Conservation (phyloP, 1,140 invertebrate species). For the Diabrotica undecimpunctata region DNA sequence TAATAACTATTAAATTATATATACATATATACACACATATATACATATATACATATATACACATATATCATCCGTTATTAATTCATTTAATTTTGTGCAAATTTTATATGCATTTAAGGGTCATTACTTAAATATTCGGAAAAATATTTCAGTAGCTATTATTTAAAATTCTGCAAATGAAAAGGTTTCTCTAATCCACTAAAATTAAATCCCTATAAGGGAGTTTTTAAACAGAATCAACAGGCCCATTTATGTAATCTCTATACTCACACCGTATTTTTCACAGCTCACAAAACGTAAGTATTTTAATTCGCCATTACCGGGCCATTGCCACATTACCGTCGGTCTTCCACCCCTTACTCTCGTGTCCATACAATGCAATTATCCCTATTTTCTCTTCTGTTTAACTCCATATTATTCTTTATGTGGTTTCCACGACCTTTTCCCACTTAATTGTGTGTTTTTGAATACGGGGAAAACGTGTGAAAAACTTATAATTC, state of each 20-base stretch:
- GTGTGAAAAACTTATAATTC: constrained; percentile 10
- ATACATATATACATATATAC: too few relatives aligned
- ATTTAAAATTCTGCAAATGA: too few relatives aligned
- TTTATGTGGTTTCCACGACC: constrained; percentile 17
- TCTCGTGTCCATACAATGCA: constrained; percentile 15
- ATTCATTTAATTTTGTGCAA: too few relatives aligned
- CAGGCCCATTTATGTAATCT: constrained; percentile 15
- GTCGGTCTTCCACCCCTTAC: background rate
- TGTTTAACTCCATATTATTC: constrained; percentile 20
- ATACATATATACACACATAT: too few relatives aligned
- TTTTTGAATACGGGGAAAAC: constrained; percentile 9
- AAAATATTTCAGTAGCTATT: too few relatives aligned
- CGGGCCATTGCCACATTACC: constrained; percentile 4
- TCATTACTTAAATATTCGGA: too few relatives aligned
- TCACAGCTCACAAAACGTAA: constrained; percentile 12
- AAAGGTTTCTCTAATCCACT: background rate
- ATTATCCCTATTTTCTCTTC: constrained; percentile 13
- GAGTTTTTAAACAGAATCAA: constrained; percentile 7
- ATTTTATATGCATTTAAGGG: too few relatives aligned
- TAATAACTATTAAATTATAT: too few relatives aligned
- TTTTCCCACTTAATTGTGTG: constrained; percentile 18
- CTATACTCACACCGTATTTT: constrained; percentile 15
- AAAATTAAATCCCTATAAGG: background rate
- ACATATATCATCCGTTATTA: too few relatives aligned
- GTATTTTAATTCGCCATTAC: constrained; percentile 21